Base-by-base conservation (phyloP, 2,113 vertebrate genomes). In the Corvus moneduloides region DNA sequence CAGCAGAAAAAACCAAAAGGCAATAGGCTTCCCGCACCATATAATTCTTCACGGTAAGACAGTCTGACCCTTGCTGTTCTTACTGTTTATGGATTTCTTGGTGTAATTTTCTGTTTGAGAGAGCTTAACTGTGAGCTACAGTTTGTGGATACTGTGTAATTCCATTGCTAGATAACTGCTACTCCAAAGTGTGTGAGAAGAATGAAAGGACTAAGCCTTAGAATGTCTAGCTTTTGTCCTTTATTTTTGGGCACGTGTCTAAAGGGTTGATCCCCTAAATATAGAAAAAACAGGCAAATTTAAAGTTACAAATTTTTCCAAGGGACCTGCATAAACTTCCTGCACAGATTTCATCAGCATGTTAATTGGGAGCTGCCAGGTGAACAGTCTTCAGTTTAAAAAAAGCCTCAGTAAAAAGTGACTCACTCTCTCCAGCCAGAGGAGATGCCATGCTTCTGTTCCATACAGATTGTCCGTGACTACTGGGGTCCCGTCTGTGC, bases 21-120 rank as follows among this genome's bases (percentile, higher is more conserved):
- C 68, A 89, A 35, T 62, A 75, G 55, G 71, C 43, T 86, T 85
- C 37, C 44, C 3, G 0, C 33, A 94, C 76, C 26, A 16, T 73
- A 8, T 67, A 84, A 91, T 91, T 90, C 52, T 93, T 93, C 74
- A 82, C 10, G 0, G 82, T 78, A 62, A 84, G 81, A 66, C 66
- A 86, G 79, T 28, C 74, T 90, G 74, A 85, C 49, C 87, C 55
- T 91, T 86, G 46, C 80, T 85, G 58, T 77, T 89, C 64, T 88
- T 63, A 39, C 33, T 77, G 63, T 67, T 92, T 63, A 80, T 89
- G 68, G 81, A 76, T 89, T 93, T 94, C 84, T 87, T 90, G 59
- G 81, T 86, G 72, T 80, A 86, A 84, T 81, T 87, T 80, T 94
- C 84, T 92, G 54, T 96, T 91, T 85, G 51, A 94, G 84, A 71